These are phyloP conservation scores for Rutpela maculata DNA, from an alignment of 2,888 invertebrate species.

Conservation along the genomic window DNA sequence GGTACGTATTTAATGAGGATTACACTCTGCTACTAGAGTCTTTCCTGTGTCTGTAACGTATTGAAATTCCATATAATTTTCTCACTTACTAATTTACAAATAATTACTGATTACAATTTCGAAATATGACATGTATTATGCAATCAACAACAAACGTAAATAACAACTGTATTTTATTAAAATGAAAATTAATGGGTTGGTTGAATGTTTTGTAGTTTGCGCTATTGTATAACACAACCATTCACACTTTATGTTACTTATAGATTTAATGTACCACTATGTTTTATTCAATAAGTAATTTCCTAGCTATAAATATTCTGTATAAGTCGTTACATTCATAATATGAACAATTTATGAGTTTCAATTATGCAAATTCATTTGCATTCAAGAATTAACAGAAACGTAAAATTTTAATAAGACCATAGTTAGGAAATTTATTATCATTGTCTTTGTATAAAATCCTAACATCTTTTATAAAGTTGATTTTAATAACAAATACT, in stretches of 20 bases:
- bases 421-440: slow-evolving; percentile 30
- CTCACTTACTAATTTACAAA: too few relatives aligned
- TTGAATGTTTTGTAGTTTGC: too few relatives aligned
- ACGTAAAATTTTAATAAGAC: slow-evolving; percentile 42
- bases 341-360: slow-evolving; percentile 39
- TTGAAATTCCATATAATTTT: too few relatives aligned
- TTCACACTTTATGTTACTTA: background rate
- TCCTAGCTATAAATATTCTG: slow-evolving; percentile 37
- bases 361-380: slow-evolving; percentile 53
- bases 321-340: slow-evolving; percentile 36
- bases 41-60: too few relatives aligned
- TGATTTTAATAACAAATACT: background rate
- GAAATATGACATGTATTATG: too few relatives aligned
- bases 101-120: too few relatives aligned
- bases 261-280: slow-evolving; percentile 22
- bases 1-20: too few relatives aligned
- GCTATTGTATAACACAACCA: background rate
- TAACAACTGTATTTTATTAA: too few relatives aligned
- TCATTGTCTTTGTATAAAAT: slow-evolving; percentile 33
- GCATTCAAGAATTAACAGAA: slow-evolving; percentile 44
- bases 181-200: too few relatives aligned
- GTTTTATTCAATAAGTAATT: slow-evolving; percentile 40
- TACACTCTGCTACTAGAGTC: too few relatives aligned
- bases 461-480: background rate
- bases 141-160: too few relatives aligned